These are phyloP conservation scores for Seriola dumerili DNA, from an alignment of 2,113 vertebrate genomes.

Conservation along the genomic window DNA sequence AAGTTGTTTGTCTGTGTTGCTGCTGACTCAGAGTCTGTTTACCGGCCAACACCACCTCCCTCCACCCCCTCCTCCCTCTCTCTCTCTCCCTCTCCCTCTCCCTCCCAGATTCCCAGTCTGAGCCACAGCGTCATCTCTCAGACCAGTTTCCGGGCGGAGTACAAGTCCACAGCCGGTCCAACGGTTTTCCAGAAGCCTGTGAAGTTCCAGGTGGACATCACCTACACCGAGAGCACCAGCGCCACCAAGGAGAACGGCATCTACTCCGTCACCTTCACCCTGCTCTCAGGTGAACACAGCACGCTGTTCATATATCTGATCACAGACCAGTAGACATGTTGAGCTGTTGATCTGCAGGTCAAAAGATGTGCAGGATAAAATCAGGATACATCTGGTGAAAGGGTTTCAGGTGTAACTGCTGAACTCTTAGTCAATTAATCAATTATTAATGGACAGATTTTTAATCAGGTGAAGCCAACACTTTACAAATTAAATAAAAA, in stretches of 20 bases:
- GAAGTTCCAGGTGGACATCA: constrained; percentile 99
- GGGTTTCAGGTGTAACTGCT: too few species aligned
- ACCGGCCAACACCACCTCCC: too few species aligned
- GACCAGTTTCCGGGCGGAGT: constrained; percentile 98
- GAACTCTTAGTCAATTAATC: too few species aligned
- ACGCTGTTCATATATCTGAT: too few species aligned
- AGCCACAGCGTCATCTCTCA: constrained; percentile 99
- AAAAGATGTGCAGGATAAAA: too few species aligned
- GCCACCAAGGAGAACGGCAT: constrained; percentile 96
- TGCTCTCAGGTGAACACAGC: constrained; percentile 91
- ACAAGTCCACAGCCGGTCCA: constrained; percentile 96
- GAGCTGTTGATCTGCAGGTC: too few species aligned
- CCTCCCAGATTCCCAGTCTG: constrained; percentile 93
- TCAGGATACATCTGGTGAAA: too few species aligned
- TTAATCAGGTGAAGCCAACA: too few species aligned
- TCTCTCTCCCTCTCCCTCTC: background rate
- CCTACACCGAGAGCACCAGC: constrained; percentile 95
- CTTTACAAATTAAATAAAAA: too few species aligned
- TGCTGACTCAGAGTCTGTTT: constrained; percentile 24
- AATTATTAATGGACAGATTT: too few species aligned
- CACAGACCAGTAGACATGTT: too few species aligned
- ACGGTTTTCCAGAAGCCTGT: constrained; percentile 99
- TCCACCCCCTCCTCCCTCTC: background rate
- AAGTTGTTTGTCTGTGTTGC: background rate
- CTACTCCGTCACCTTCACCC: constrained; percentile 99